Base-by-base conservation (phyloP, 2,888 invertebrate genomes). In the Tortrix viridana region DNA sequence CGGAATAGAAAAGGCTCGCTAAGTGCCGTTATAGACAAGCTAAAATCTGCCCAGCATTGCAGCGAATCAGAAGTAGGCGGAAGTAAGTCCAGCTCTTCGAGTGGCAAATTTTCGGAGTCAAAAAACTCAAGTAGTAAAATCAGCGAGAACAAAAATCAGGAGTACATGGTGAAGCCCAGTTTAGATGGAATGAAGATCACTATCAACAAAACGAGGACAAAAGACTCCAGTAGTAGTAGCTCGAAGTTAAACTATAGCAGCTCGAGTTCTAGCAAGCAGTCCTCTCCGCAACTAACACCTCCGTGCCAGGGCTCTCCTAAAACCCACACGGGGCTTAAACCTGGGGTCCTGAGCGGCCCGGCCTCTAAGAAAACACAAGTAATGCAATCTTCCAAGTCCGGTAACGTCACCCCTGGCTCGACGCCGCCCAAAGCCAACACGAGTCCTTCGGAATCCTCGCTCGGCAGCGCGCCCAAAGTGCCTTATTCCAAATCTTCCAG, bases 101-200 rank as follows among this genome's bases (percentile, higher is more conserved):
- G 92, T 72, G 81, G 80, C 65, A 91, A 89, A 74, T 88, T 92
- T 65, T 87, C 93, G 3, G 93, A 94, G 78, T 85, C 92, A 69
- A 88, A 92, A 82, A 83, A 84, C 73, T 78, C 79, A 54, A 88
- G 86, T 61, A 87, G 85, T 69, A 86, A 89, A 77, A 65, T 84
- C 26, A 84, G 75, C 65, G 88, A 92, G 68, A 93, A 87, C 64
- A 96, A 96, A 86, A 95, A 95, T 78, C 95, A 96, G 26, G 97
- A 97, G 76, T 97, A 97, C 75, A 97, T 97, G 95, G 96, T 98
- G 0, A 98, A 97, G 78, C 96, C 96, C 18, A 97, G 97, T 78
- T 95, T 95, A 16, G 97, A 97, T 73, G 97, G 97, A 3, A 96
- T 98, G 90, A 98, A 98, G 84, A 94, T 98, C 59, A 98, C 97